These are phyloP conservation scores for Euplagia quadripunctaria DNA, from an alignment of 2,888 invertebrate species.

Conservation along the genomic window DNA sequence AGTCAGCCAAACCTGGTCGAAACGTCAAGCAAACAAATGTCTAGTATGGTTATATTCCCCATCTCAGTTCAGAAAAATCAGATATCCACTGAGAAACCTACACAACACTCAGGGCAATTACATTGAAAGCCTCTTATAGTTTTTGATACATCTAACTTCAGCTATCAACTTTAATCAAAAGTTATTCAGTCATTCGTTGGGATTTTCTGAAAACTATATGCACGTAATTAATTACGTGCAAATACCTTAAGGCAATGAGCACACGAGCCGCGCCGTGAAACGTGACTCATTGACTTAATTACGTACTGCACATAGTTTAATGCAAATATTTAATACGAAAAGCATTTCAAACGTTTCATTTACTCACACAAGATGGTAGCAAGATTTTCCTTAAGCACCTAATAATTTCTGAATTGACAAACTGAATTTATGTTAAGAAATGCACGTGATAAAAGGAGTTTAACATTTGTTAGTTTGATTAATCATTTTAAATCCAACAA, in stretches of 20 bases:
- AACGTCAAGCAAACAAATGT: not conserved
- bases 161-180: constrained; percentile 30
- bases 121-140: constrained; percentile 19
- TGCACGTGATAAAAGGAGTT: not conserved
- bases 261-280: constrained; percentile 52
- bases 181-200: constrained; percentile 42
- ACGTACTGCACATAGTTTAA: constrained; percentile 50
- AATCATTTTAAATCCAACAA: not conserved
- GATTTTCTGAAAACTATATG: constrained; percentile 50
- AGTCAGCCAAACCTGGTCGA: not conserved
- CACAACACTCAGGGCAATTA: constrained; percentile 25
- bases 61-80: not conserved
- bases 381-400: not conserved
- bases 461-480: too few relatives aligned
- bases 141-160: constrained; percentile 19
- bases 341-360: not conserved
- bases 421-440: not conserved
- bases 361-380: not conserved
- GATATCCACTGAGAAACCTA: constrained; percentile 9
- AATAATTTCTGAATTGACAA: not conserved
- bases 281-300: constrained; percentile 71
- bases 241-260: constrained; percentile 28
- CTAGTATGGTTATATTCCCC: not conserved
- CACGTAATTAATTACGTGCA: constrained; percentile 52
- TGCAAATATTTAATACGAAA: constrained; percentile 43